A percentile compares a stretch with the other conserved stretches of the same genome.
Evolutionary conservation across 2,113 vertebrate genomes (phyloP).

Genomic region (Ophiodon elongatus): DNA sequence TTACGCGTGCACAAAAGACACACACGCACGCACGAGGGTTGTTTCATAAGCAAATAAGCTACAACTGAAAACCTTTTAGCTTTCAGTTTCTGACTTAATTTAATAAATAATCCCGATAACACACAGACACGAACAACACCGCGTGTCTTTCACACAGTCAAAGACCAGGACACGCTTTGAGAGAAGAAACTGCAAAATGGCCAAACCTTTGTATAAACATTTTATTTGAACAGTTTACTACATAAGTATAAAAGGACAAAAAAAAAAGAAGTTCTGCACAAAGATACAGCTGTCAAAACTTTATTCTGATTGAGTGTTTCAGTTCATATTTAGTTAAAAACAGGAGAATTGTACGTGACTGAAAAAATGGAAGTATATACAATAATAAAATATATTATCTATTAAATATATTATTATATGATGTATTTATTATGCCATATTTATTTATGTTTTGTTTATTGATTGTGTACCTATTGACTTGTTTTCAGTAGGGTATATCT

Average conservation of each 20-base stretch:
- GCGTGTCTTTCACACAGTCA: neutral
- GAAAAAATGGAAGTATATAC: neutral
- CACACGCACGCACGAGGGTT: conserved; percentile 19
- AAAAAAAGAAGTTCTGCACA: neutral
- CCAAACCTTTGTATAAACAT: neutral
- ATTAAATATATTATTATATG: neutral
- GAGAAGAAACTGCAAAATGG: conserved; percentile 1
- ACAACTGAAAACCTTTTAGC: conserved; percentile 23
- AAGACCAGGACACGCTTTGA: neutral
- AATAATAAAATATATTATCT: neutral
- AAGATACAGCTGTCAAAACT: neutral
- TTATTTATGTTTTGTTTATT: neutral
- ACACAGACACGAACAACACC: neutral
- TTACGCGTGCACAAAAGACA: conserved; percentile 4
- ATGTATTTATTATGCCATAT: neutral
- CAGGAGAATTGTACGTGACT: neutral
- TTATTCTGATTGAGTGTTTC: neutral
- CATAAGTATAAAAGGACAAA: neutral
- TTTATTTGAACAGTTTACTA: conserved; percentile 1
- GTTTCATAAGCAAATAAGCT: conserved; percentile 23
- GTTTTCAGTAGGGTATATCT: neutral
- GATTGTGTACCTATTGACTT: neutral
- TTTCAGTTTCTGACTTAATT: neutral
- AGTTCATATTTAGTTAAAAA: neutral
- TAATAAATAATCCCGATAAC: neutral